These are phyloP conservation scores for Huso huso DNA, from an alignment of 2,797 vertebrate species.

Conservation along the genomic window DNA sequence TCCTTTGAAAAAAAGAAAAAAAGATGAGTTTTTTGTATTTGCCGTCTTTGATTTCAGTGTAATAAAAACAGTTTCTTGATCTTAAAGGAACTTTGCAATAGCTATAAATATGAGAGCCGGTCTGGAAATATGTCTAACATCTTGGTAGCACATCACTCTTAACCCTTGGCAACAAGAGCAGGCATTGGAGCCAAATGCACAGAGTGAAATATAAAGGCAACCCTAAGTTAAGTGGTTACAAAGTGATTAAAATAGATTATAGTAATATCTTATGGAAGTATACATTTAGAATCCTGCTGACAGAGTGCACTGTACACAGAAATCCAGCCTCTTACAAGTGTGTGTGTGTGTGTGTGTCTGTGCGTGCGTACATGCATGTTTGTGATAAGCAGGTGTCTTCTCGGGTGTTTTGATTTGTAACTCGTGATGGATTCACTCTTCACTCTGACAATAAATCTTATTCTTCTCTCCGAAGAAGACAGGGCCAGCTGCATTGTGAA, in stretches of 20 bases:
- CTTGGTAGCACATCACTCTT: neutral
- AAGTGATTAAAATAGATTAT: neutral
- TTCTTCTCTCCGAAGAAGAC: too few species aligned
- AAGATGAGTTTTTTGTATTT: too few species aligned
- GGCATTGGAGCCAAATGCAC: neutral
- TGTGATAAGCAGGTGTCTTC: neutral
- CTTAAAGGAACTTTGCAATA: neutral
- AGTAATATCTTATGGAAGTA: neutral
- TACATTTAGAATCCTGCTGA: neutral
- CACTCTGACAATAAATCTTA: too few species aligned
- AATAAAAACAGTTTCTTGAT: neutral
- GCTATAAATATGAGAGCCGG: neutral
- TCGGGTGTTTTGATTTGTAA: too few species aligned
- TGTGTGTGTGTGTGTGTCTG: neutral
- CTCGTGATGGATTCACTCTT: too few species aligned
- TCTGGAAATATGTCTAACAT: neutral
- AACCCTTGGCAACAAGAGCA: neutral
- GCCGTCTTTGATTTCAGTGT: too few species aligned
- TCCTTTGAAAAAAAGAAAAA: too few species aligned
- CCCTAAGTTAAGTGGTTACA: neutral
- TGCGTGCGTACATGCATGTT: neutral
- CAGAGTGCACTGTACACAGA: neutral
- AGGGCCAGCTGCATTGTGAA: too few species aligned
- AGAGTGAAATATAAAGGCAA: constrained; percentile 1
- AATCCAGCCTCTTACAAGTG: neutral